These are phyloP conservation scores for Heterotis niloticus DNA, from an alignment of 2,113 vertebrate genomes.

Conservation along the genomic window DNA sequence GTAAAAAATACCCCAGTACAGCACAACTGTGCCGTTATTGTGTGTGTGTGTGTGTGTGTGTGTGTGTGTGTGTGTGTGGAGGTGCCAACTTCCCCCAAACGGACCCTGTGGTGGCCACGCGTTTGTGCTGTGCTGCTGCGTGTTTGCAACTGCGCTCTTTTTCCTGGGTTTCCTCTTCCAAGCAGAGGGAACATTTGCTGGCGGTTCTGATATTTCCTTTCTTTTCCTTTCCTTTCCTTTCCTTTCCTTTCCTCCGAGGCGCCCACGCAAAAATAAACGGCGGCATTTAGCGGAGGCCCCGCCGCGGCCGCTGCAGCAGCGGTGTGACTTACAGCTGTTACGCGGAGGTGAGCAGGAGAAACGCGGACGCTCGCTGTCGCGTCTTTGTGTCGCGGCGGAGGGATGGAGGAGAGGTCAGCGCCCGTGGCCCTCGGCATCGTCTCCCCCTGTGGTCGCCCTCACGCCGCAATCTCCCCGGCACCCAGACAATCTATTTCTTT, in stretches of 20 bases:
- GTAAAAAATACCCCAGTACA: too few relatives aligned
- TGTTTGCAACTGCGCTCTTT: not conserved
- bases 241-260: not conserved
- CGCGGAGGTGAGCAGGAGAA: conserved; percentile 53
- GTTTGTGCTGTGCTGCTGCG: not conserved
- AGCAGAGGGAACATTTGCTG: not conserved
- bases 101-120: not conserved
- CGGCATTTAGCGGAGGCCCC: not conserved
- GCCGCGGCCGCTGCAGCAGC: not conserved
- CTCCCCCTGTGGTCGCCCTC: conserved; percentile 64
- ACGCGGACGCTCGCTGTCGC: conserved; percentile 63
- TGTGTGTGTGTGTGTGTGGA: not conserved
- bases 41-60: not conserved
- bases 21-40: not conserved
- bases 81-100: not conserved
- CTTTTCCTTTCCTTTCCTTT: not conserved
- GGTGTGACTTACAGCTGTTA: not conserved
- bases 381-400: conserved; percentile 64
- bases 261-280: not conserved
- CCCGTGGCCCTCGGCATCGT: conserved; percentile 53
- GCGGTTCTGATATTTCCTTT: not conserved
- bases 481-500: conserved; percentile 64
- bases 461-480: conserved; percentile 67
- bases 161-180: not conserved
- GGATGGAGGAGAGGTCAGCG: conserved; percentile 67